Base-by-base conservation (phyloP, 1,140 invertebrate genomes). In the Lepidotrigona ventralis region DNA sequence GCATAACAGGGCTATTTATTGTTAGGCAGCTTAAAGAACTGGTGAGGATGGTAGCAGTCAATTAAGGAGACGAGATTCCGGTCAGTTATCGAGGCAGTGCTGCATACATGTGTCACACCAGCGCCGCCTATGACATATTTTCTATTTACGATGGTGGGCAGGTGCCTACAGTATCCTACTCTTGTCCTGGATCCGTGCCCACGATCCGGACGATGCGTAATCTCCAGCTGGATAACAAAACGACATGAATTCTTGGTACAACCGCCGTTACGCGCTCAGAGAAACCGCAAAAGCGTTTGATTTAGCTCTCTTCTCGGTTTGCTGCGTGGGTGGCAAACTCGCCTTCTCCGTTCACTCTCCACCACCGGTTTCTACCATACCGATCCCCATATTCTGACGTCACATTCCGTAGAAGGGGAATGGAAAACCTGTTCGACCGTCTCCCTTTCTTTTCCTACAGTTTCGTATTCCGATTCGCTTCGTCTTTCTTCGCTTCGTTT, bases 271-370 rank as follows among this genome's bases (percentile, higher is more conserved):
- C 79, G 81, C 81, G 70, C 68, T 78, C 76, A n/a, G 56, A 86
- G 81, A 89, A 88, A 89, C 87, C 86, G 84, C 87, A 88, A 84
- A 88, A 60, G 87, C 81, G 68, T 86, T 85, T 71, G 86, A 83
- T 85, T 88, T 82, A 73, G 56, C 58, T 80, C 46, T 58, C 33
- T 83, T 64, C 53, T 85, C 70, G 69, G 58, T 60, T 78, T 54
- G 58, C 60, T 58, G 85, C 81, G 85, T 86, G 81, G 85, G 85
- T 79, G 85, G 76, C n/a, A n/a, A n/a, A n/a, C 64, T 81, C 60
- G 56, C 83, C 73, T 70, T 77, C 53, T 71, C 58, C 70, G 46
- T 69, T 74, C 84, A 85, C 71, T 69, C 69, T 79, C 83, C 64
- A 23, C 54, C 68, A 26, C 29, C 70, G 74, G 12, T n/a, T 46